Percentiles rank a stretch among this genome's conserved stretches.
Conservation (phyloP, 2,888 invertebrate genomes). For the Alcis repandata region DNA sequence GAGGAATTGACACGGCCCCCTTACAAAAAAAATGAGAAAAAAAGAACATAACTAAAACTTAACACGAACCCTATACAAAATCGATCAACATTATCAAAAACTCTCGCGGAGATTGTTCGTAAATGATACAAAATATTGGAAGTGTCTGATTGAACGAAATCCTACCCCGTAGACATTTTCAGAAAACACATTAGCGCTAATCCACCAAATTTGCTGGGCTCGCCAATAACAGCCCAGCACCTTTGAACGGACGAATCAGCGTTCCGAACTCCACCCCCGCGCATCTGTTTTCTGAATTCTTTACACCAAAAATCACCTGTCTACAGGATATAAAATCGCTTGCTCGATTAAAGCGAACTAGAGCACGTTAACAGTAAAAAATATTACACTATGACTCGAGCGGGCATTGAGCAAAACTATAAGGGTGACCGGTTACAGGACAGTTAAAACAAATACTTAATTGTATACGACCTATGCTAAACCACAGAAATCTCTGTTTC, state of each 20-base stretch:
- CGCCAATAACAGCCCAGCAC: neutral
- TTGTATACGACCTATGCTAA: neutral
- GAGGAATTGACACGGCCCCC: conserved; percentile 82
- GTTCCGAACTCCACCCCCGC: neutral
- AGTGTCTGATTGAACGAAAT: conserved; percentile 58
- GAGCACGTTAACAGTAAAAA: conserved; percentile 48
- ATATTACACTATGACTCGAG: conserved; percentile 26
- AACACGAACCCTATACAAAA: conserved; percentile 76
- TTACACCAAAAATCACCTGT: neutral
- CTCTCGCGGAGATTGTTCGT: conserved; percentile 59
- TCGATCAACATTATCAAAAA: conserved; percentile 65
- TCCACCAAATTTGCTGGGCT: neutral
- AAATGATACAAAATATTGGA: conserved; percentile 58
- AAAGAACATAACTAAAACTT: conserved; percentile 71
- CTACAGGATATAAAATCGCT: neutral
- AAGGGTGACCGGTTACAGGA: neutral
- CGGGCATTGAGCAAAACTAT: conserved; percentile 33
- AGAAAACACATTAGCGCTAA: conserved; percentile 2
- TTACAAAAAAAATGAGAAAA: conserved; percentile 61
- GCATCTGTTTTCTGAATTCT: neutral
- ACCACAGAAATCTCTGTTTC: neutral
- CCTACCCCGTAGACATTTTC: neutral
- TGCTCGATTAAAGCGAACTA: conserved; percentile 58
- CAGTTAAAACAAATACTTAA: neutral
- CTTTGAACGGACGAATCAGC: neutral